Evolutionary conservation across 2,888 invertebrate species (phyloP), one percentile per base, ranked within the genome.

Genomic region (Tinea semifulvella): DNA sequence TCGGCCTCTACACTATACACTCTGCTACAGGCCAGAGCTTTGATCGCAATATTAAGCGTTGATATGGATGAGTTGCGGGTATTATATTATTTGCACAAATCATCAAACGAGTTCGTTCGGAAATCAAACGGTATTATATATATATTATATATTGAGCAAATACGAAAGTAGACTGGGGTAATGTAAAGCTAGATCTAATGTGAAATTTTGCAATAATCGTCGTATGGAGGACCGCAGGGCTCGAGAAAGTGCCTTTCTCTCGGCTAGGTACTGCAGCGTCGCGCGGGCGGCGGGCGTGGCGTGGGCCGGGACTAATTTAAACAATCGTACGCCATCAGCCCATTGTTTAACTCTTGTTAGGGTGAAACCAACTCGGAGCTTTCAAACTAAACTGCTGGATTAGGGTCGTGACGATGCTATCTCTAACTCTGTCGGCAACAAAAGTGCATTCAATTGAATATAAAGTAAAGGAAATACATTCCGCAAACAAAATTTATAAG

Each of bases 171-270:
- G 19, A 63, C 59, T 58, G 53, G 56, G 60, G 57, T 60, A 57
- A 65, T 63, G 59, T 63, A 65, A 31, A 31, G 31, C 31, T 11
- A 13, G 18, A 36, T 36, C 36, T 18, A 10, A 70, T 72, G 77
- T 70, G 68, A 75, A 73, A 70, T 71, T 75, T 69, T 66, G 75
- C 73, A 68, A 69, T 44, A 43, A 36, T 59, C 61, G 63, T 61
- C 60, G 62, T 45, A 60, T 59, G 54, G 63, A 75, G 71, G 73
- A 72, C 72, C 70, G 61, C 56, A 77, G 79, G 77, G 79, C 72
- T 62, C 61, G 76, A 70, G 79, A 80, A 80, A 80, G 80, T 68
- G 55, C 53, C 69, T 73, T 79, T 79, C 77, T 80, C 79, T 74
- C 79, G 75, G 59, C 11, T 22, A 22, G 14, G 40, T 22, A 18